Evolutionary conservation across 2,113 vertebrate genomes (phyloP).

Genomic region (Rhinolophus sinicus): DNA sequence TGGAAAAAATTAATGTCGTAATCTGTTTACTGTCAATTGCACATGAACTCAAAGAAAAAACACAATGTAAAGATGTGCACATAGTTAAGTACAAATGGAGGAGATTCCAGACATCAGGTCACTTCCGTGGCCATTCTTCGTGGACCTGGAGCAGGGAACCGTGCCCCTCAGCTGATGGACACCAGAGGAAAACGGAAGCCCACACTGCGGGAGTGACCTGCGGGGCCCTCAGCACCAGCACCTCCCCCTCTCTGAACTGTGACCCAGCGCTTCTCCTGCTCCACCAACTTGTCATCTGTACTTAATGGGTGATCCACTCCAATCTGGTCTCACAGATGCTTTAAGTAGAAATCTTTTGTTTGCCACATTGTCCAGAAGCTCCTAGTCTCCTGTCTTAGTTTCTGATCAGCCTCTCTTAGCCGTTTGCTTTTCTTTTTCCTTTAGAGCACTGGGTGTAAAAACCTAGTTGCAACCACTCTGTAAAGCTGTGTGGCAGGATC

Average conservation of each 20-base stretch:
- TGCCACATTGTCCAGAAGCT: neutral
- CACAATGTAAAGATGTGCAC: neutral
- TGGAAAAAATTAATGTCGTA: neutral
- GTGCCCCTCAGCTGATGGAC: neutral
- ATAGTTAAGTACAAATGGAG: neutral
- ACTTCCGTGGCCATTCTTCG: neutral
- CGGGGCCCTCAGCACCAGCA: neutral
- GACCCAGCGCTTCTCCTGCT: neutral
- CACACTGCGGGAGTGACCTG: neutral
- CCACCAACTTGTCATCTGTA: neutral
- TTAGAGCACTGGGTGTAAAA: neutral
- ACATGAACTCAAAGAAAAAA: neutral
- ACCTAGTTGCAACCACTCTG: neutral
- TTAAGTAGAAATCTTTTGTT: neutral
- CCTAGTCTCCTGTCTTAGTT: neutral
- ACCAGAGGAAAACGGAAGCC: neutral
- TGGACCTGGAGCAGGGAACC: neutral
- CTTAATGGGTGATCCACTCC: neutral
- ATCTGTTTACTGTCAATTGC: neutral
- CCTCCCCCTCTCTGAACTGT: neutral
- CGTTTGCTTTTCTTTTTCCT: no score
- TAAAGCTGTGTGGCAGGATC: neutral
- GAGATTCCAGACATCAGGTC: neutral
- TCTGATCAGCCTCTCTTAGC: neutral
- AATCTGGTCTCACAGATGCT: neutral